These are phyloP conservation scores for Caenorhabditis sulstoni DNA, from an alignment of 2,888 invertebrate species.

Conservation along the genomic window DNA sequence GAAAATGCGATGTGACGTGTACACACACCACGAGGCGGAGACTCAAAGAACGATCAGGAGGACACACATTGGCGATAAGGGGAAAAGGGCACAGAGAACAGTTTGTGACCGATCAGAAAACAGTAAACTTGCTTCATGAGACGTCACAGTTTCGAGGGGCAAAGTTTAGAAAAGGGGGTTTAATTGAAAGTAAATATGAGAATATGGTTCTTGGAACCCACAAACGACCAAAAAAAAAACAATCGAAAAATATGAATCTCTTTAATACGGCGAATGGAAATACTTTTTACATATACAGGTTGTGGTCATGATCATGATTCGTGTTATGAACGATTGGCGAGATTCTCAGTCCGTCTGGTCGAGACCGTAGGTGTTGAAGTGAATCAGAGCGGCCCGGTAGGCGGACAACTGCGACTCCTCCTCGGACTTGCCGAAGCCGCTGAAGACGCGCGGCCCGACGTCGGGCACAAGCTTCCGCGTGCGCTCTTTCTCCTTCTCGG, in stretches of 20 bases:
- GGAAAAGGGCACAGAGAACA: slow-evolving; percentile 26
- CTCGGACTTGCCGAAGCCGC: slow-evolving; percentile 51
- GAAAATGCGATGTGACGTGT: slow-evolving; percentile 22
- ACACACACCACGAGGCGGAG: slow-evolving; percentile 38
- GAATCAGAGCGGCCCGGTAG: slow-evolving; percentile 50
- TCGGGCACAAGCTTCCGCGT: slow-evolving; percentile 12
- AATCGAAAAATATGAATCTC: background rate
- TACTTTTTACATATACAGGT: too few relatives aligned
- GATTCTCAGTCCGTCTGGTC: background rate
- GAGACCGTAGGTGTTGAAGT: slow-evolving; percentile 45
- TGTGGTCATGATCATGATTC: too few relatives aligned
- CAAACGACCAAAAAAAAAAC: too few relatives aligned
- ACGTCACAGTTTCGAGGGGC: too few relatives aligned
- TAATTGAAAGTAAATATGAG: too few relatives aligned
- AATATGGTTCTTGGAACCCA: too few relatives aligned
- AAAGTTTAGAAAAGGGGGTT: too few relatives aligned
- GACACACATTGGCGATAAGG: slow-evolving; percentile 9
- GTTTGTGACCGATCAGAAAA: slow-evolving; percentile 7
- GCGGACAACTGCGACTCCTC: slow-evolving; percentile 48
- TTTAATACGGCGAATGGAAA: background rate
- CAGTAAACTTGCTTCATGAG: too few relatives aligned
- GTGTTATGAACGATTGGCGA: too few relatives aligned
- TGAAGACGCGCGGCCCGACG: slow-evolving; percentile 48
- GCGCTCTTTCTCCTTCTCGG: slow-evolving; percentile 26
- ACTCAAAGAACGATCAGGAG: slow-evolving; percentile 36